Conservation (phyloP, 1,140 invertebrate species). For the Choristoneura fumiferana region DNA sequence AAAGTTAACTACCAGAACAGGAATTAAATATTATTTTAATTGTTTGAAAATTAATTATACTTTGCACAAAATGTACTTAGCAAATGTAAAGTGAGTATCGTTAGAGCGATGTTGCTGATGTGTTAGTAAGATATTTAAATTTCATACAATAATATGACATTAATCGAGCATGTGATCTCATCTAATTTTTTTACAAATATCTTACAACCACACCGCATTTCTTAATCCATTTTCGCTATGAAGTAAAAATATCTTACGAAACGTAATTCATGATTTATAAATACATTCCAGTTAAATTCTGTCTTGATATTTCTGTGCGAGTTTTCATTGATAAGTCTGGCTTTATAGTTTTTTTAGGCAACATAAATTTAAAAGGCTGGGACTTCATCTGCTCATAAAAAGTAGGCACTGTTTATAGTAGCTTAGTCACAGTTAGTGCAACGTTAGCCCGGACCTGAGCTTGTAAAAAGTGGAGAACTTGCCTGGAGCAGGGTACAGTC, state of each 20-base stretch:
- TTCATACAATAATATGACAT: slow-evolving; percentile 42
- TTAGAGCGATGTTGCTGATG: slow-evolving; percentile 38
- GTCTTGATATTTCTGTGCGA: slow-evolving; percentile 56
- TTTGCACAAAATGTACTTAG: slow-evolving; percentile 77
- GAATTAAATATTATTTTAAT: slow-evolving; percentile 57
- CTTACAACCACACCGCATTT: slow-evolving; percentile 37
- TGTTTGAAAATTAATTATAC: slow-evolving; percentile 64
- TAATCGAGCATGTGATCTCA: slow-evolving; percentile 69
- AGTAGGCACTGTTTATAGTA: background rate
- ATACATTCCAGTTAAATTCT: slow-evolving; percentile 69
- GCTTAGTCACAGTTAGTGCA: too few species aligned
- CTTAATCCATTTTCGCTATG: slow-evolving; percentile 30
- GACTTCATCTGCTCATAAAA: background rate
- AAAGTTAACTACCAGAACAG: slow-evolving; percentile 36
- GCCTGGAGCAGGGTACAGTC: slow-evolving; percentile 1
- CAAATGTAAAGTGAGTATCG: slow-evolving; percentile 36
- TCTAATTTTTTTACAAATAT: slow-evolving; percentile 31
- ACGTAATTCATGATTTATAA: slow-evolving; percentile 46
- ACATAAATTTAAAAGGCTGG: slow-evolving; percentile 36
- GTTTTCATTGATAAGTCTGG: slow-evolving; percentile 45
- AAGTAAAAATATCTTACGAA: slow-evolving; percentile 38
- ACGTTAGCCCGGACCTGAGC: too few species aligned
- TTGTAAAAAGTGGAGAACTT: slow-evolving; percentile 13
- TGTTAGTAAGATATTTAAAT: slow-evolving; percentile 43
- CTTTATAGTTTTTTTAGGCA: slow-evolving; percentile 57